Evolutionary conservation across 1,140 invertebrate species (phyloP).

Genomic region (Berghia stephanieae): DNA sequence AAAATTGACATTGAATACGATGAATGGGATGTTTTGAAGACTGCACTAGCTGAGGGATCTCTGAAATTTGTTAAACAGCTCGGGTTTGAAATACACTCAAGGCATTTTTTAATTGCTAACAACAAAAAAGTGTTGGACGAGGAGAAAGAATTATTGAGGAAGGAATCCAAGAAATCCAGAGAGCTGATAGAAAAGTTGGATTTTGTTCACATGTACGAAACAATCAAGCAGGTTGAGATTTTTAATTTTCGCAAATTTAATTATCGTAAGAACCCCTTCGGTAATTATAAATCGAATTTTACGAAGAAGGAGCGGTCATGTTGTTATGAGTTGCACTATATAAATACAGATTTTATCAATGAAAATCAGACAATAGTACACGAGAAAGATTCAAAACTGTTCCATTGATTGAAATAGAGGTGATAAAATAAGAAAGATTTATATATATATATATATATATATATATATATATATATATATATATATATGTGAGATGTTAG

Average conservation of each 20-base stretch:
- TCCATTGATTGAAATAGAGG: too few relatives aligned
- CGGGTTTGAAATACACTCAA: constrained; percentile 49
- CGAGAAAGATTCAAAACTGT: constrained; percentile 34
- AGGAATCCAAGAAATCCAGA: too few relatives aligned
- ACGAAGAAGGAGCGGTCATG: constrained; percentile 37
- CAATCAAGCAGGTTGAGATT: constrained; percentile 36
- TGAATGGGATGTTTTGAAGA: constrained; percentile 45
- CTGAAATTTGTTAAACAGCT: constrained; percentile 49
- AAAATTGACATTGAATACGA: constrained; percentile 53
- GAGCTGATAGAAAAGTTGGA: constrained; percentile 37
- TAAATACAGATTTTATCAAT: constrained; percentile 49
- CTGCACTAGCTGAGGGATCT: constrained; percentile 37
- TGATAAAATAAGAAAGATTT: too few relatives aligned
- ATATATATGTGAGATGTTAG: too few relatives aligned
- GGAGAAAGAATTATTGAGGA: too few relatives aligned
- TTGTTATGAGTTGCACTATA: constrained; percentile 51
- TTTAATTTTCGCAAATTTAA: constrained; percentile 49
- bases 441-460: too few relatives aligned
- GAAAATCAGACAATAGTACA: constrained; percentile 39
- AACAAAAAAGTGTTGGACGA: constrained; percentile 31
- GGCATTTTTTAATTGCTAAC: constrained; percentile 37
- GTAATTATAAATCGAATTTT: constrained; percentile 40
- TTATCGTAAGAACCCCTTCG: constrained; percentile 50
- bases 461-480: too few relatives aligned
- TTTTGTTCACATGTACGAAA: constrained; percentile 47